Evolutionary conservation across 2,888 invertebrate species (phyloP).

Genomic region (Eilema griseolum): DNA sequence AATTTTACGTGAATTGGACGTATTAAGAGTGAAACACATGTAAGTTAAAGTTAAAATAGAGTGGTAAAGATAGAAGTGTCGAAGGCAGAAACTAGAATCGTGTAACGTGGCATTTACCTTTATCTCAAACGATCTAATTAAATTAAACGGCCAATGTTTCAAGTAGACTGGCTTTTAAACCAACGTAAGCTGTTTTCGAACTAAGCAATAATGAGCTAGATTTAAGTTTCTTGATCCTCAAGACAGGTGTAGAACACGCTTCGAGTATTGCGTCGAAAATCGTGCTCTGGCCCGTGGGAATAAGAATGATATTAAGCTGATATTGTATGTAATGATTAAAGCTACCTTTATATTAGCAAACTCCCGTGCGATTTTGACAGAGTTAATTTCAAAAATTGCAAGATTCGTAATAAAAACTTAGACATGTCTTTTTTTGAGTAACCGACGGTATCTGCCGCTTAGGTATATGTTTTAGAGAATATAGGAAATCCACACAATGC

Average conservation of each 20-base stretch:
- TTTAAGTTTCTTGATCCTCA: slow-evolving; percentile 78
- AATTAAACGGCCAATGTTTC: slow-evolving; percentile 69
- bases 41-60: slow-evolving; percentile 50
- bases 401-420: slow-evolving; percentile 30
- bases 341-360: slow-evolving; percentile 70
- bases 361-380: slow-evolving; percentile 72
- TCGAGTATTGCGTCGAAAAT: slow-evolving; percentile 52
- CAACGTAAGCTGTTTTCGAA: slow-evolving; percentile 67
- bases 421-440: slow-evolving; percentile 13
- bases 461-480: neutral
- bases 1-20: slow-evolving; percentile 18
- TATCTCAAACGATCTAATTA: slow-evolving; percentile 76
- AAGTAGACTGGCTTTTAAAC: slow-evolving; percentile 62
- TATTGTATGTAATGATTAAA: slow-evolving; percentile 57
- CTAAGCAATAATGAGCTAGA: slow-evolving; percentile 69
- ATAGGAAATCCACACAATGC: slow-evolving; percentile 3
- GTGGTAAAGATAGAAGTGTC: slow-evolving; percentile 66
- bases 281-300: slow-evolving; percentile 52
- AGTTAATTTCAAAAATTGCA: slow-evolving; percentile 51
- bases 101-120: slow-evolving; percentile 74
- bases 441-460: neutral
- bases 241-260: slow-evolving; percentile 76
- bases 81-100: slow-evolving; percentile 63
- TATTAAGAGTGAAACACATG: slow-evolving; percentile 28
- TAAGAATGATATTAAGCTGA: slow-evolving; percentile 61